Conservation (phyloP, 2,797 vertebrate genomes). For the Nyctalus aviator region DNA sequence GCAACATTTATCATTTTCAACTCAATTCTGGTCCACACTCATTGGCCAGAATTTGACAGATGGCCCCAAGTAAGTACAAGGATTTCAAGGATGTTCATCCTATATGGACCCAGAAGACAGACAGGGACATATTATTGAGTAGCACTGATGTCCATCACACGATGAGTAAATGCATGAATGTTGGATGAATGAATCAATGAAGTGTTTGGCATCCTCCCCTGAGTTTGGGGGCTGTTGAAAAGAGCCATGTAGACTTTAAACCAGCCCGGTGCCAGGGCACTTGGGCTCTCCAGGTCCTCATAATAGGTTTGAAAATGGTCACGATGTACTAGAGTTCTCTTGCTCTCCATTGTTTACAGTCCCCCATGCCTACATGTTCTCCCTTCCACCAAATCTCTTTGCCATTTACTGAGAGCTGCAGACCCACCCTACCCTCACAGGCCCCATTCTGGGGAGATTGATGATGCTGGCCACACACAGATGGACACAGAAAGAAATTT, state of each 20-base stretch:
- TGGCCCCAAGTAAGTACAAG: not conserved
- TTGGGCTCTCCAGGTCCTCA: not conserved
- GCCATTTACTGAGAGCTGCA: conserved; percentile 41
- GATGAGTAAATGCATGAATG: no score
- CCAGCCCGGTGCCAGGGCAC: not conserved
- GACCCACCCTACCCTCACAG: not conserved
- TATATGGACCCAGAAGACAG: not conserved
- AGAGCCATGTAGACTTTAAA: not conserved
- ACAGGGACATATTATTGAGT: not conserved
- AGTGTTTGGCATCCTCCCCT: not conserved
- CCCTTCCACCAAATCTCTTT: conserved; percentile 59
- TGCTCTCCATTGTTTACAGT: not conserved
- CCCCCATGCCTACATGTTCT: not conserved
- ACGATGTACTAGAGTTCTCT: not conserved
- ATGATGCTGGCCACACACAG: conserved; percentile 57
- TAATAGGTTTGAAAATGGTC: conserved; percentile 26
- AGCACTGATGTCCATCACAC: not conserved
- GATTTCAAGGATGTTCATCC: not conserved
- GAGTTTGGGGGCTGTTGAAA: not conserved
- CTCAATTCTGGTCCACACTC: not conserved
- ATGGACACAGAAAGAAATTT: conserved; percentile 50
- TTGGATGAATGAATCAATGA: not conserved
- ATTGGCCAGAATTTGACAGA: not conserved
- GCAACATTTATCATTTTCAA: not conserved
- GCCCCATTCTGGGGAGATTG: conserved; percentile 66